Evolutionary conservation across 2,113 vertebrate species (phyloP).

Genomic region (Sylvilagus bachmani): DNA sequence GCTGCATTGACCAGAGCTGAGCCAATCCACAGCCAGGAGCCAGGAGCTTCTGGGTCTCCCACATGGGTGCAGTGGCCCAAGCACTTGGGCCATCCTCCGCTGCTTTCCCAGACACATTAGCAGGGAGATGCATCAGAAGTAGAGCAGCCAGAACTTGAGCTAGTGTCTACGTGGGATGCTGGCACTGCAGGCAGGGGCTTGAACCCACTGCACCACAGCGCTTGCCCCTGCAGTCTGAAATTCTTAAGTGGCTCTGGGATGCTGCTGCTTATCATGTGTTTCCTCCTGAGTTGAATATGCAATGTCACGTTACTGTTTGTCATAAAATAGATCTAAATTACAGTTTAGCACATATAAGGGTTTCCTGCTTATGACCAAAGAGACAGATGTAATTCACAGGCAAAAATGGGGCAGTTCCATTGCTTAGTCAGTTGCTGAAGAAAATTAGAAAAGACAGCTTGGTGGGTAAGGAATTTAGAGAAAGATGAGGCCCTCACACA

Average conservation of each 20-base stretch:
- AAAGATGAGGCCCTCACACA: background rate
- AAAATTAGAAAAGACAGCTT: background rate
- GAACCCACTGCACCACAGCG: too few relatives aligned
- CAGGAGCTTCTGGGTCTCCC: too few relatives aligned
- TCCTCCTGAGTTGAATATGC: background rate
- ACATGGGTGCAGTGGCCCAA: too few relatives aligned
- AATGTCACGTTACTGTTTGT: background rate
- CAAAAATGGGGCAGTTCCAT: background rate
- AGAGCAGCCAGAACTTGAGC: too few relatives aligned
- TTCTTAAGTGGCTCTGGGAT: background rate
- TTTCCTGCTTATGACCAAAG: background rate
- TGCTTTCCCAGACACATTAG: too few relatives aligned
- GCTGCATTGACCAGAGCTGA: too few relatives aligned
- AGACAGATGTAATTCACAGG: background rate
- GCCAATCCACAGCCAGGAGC: too few relatives aligned
- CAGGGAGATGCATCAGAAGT: too few relatives aligned
- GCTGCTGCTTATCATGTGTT: background rate
- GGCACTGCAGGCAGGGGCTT: too few relatives aligned
- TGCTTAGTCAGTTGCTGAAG: background rate
- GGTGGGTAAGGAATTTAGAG: background rate
- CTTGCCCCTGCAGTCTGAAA: background rate
- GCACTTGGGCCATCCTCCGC: too few relatives aligned
- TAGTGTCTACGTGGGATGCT: too few relatives aligned
- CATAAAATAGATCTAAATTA: conserved; percentile 21
- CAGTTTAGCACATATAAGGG: background rate